Percentiles rank a stretch among this genome's conserved stretches.
Evolutionary conservation across 2,113 vertebrate species (phyloP).

Genomic region (Heterochromis multidens): DNA sequence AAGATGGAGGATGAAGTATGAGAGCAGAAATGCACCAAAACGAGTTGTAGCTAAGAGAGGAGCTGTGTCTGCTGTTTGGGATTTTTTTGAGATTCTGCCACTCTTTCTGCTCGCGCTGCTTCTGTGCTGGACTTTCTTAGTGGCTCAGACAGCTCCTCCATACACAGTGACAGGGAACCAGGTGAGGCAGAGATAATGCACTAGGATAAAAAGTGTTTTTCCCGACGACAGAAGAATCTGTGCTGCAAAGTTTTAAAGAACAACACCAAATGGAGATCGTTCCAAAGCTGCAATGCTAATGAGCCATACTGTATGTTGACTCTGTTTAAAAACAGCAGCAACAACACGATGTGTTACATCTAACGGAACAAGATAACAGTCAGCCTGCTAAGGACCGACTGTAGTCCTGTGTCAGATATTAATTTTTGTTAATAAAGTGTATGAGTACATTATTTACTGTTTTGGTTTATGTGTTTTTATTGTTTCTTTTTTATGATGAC

Average conservation of each 20-base stretch:
- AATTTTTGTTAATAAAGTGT: background rate
- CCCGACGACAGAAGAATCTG: background rate
- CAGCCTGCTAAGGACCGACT: fast-evolving
- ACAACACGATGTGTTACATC: background rate
- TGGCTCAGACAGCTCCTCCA: background rate
- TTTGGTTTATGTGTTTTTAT: background rate
- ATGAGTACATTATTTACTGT: background rate
- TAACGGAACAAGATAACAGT: fast-evolving
- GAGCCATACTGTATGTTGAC: background rate
- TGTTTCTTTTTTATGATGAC: background rate
- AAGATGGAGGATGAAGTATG: background rate
- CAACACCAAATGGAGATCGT: background rate
- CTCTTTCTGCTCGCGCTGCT: background rate
- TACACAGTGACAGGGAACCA: background rate
- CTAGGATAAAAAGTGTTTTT: background rate
- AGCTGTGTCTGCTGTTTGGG: no score
- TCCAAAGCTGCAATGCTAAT: background rate
- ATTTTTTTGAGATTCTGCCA: no score
- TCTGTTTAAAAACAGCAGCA: background rate
- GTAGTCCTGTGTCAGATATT: background rate
- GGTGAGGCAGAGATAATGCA: background rate
- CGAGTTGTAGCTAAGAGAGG: no score
- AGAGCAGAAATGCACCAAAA: background rate
- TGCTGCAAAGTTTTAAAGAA: background rate
- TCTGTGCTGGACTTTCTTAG: no score